Base-by-base conservation (phyloP, 2,888 invertebrate species). In the Pheosia gnoma region DNA sequence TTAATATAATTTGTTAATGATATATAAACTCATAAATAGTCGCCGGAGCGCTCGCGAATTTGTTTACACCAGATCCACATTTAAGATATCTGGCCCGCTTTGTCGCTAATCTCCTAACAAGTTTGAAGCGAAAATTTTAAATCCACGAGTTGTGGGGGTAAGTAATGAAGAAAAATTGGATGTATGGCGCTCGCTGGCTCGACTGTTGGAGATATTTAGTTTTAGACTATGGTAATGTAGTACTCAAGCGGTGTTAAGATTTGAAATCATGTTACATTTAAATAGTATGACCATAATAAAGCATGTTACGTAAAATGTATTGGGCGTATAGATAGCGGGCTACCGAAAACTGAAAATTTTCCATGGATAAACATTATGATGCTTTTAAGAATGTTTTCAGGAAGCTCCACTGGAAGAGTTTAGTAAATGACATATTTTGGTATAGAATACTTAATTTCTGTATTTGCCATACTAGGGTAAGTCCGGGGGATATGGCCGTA, bases 1-100 rank as follows among this genome's bases (percentile, higher is more conserved):
- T 91, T 91, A 90, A 93, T 94, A 93, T 94, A 94, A 94, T 94
- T 94, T 90, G 94, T 90, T 94, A 94, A 94, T 94, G 94, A 94
- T 94, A 94, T 93, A 94, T 94, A 94, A 94, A 93, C 94, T 89
- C 93, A 94, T 94, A 94, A 94, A 93, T 94, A 83, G 78, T 63
- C 76, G 79, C 78, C 68, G 79, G 80, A 83, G 90, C 85, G 88
- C 85, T 83, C 89, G 90, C 78, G 93, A 93, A 93, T 93, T 93
- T 93, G 93, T 93, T 92, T 92, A 93, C 93, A 93, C 80, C 93
- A 91, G 93, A 93, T 93, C 86, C 87, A 86, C 92, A 91, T 93
- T 93, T 93, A 93, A 93, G 93, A 93, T 93, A 93, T 90, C 88
- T 82, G 82, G 74, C 81, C 82, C 84, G 92, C 91, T 91, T 92